These are phyloP conservation scores for Danio aesculapii DNA, from an alignment of 2,797 vertebrate species.

Conservation along the genomic window DNA sequence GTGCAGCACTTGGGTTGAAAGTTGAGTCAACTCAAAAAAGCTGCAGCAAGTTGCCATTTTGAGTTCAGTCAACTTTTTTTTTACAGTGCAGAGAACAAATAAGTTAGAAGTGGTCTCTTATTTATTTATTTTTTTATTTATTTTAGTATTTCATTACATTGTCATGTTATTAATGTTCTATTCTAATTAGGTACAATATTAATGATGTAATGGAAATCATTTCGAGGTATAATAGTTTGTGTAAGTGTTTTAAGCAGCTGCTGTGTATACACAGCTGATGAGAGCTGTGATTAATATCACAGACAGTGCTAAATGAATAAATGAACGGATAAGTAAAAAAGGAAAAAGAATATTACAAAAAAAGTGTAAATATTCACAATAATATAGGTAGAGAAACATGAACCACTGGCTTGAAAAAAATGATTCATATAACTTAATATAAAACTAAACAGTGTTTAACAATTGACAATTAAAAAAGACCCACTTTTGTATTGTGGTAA, in stretches of 20 bases:
- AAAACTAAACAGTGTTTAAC: too few relatives aligned
- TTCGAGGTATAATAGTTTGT: background rate
- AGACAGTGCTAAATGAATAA: background rate
- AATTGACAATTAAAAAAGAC: too few relatives aligned
- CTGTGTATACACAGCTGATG: slow-evolving; percentile 18
- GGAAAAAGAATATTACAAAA: background rate
- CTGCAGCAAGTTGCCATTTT: too few relatives aligned
- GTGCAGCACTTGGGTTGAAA: too few relatives aligned
- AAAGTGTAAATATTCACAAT: background rate
- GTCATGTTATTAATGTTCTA: background rate
- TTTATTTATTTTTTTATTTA: too few relatives aligned
- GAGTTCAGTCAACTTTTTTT: too few relatives aligned
- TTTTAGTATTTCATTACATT: too few relatives aligned
- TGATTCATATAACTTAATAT: background rate
- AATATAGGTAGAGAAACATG: background rate
- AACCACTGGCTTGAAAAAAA: background rate
- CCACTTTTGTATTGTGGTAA: too few relatives aligned
- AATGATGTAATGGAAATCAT: background rate
- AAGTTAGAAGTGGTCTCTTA: too few relatives aligned
- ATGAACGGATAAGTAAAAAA: background rate
- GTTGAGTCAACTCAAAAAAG: too few relatives aligned
- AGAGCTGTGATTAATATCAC: slow-evolving; percentile 13
- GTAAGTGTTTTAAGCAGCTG: slow-evolving; percentile 1
- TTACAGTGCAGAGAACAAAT: too few relatives aligned
- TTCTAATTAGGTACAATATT: background rate